Conservation (phyloP, 2,888 invertebrate genomes). For the Lydus trimaculatus region DNA sequence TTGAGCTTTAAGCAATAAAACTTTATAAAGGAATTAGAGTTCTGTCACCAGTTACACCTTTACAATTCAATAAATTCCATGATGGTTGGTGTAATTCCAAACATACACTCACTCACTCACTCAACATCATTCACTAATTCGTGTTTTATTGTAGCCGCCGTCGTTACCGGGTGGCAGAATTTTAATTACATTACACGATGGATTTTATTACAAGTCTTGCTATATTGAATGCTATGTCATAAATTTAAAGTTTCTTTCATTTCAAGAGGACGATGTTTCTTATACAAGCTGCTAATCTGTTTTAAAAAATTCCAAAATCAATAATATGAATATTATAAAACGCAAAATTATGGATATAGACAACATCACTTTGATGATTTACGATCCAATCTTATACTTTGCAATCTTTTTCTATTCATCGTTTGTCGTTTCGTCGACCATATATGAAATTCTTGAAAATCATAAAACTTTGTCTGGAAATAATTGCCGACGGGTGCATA, state of each 20-base stretch:
- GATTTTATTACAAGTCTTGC: background rate
- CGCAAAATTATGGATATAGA: background rate
- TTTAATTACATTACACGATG: constrained; percentile 8
- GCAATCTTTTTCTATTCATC: background rate
- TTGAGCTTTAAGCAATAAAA: background rate
- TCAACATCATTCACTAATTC: background rate
- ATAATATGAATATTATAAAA: background rate
- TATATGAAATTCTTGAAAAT: constrained; percentile 39
- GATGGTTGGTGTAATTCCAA: background rate
- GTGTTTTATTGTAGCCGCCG: background rate
- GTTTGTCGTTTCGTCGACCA: background rate
- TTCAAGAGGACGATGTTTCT: background rate
- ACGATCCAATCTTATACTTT: background rate
- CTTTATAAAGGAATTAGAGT: background rate
- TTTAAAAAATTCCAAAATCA: background rate
- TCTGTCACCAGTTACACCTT: background rate
- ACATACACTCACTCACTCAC: too few relatives aligned
- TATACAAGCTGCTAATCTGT: background rate
- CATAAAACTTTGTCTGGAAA: constrained; percentile 35
- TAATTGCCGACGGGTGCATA: constrained; percentile 23
- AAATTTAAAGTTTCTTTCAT: constrained; percentile 1
- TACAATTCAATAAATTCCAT: constrained; percentile 1
- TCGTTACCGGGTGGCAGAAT: background rate
- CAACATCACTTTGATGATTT: background rate
- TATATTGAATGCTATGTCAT: background rate